Base-by-base conservation (phyloP, 2,797 vertebrate genomes). In the Carcharodon carcharias region DNA sequence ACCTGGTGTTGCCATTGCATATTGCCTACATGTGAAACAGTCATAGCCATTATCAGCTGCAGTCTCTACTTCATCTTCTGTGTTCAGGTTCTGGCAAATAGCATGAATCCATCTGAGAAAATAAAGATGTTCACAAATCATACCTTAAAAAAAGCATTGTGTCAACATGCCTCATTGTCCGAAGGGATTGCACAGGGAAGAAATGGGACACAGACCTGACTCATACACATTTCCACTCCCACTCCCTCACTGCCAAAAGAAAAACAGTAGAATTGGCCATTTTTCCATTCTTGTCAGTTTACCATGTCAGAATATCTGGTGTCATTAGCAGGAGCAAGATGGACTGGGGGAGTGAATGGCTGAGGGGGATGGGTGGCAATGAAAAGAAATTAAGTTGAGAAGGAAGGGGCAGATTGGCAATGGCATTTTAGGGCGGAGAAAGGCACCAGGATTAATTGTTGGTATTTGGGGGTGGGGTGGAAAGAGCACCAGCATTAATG, bases 101-200 rank as follows among this genome's bases (percentile, higher is more conserved):
- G 99, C 99, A 97, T 99, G 99, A 98, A 99, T 99, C 99, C 99
- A 99, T 97, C 99, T 99, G 97, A 96, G 35, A 96, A 80, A 63
- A 93, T 67, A 67, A 63, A 61, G 58, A 63, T 7, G 18, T n/a
- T n/a, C 18, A 92, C 14, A 67, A 85, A 58, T 93, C 40, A 45
- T 45, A 45, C 23, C 21, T 65, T n/a, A 8, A 63, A n/a, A 35
- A n/a, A 65, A 91, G 8, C 11, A 92, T 50, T 14, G 73, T 77
- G 73, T 35, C 35, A 31, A 61, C 16, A 14, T 56, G 9, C 3
- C 35, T 23, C 45, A 23, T 26, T 12, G 14, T 45, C 61, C n/a
- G 67, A 65, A 93, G 61, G 40, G 35, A n/a, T 40, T 67, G 8
- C 7, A 3, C 3, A 67, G 11, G 40, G 23, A 2, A 67, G 61